Evolutionary conservation across 2,797 vertebrate species (phyloP).

Genomic region (Percopsis omiscomaycus): DNA sequence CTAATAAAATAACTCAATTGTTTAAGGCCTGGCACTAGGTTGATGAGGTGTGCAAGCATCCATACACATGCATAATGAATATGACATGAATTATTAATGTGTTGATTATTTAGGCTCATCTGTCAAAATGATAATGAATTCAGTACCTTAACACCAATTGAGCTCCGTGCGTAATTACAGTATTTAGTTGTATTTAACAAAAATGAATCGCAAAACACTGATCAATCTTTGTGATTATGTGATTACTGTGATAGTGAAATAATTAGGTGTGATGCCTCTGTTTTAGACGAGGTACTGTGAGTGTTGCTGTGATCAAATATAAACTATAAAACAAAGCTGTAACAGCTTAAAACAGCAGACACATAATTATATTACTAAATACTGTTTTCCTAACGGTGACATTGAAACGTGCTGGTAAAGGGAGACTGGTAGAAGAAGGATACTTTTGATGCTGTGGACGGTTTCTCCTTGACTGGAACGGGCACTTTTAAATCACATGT

Average conservation of each 20-base stretch:
- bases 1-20: slow-evolving; percentile 96
- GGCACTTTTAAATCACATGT: slow-evolving; percentile 75
- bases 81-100: slow-evolving; percentile 99
- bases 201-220: slow-evolving; percentile 74
- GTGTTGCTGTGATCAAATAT: slow-evolving; percentile 16
- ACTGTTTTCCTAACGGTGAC: neutral
- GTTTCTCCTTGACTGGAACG: slow-evolving; percentile 42
- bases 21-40: slow-evolving; percentile 96
- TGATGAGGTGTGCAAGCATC: slow-evolving; percentile 98
- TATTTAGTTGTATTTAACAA: slow-evolving; percentile 90
- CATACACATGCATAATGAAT: slow-evolving; percentile 99
- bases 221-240: slow-evolving; percentile 70
- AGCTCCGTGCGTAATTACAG: slow-evolving; percentile 97
- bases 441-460: slow-evolving; percentile 42
- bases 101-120: slow-evolving; percentile 99
- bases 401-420: neutral
- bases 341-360: slow-evolving; percentile 2
- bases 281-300: slow-evolving; percentile 22
- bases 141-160: slow-evolving; percentile 97
- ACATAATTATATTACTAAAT: slow-evolving; percentile 9
- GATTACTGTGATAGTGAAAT: slow-evolving; percentile 38
- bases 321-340: slow-evolving; percentile 14
- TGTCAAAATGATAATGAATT: slow-evolving; percentile 99
- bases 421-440: slow-evolving; percentile 24
- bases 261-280: slow-evolving; percentile 50